Percentiles rank a stretch among this genome's conserved stretches.
These are phyloP conservation scores for Fragum sueziense DNA, from an alignment of 2,888 invertebrate genomes.

Conservation along the genomic window DNA sequence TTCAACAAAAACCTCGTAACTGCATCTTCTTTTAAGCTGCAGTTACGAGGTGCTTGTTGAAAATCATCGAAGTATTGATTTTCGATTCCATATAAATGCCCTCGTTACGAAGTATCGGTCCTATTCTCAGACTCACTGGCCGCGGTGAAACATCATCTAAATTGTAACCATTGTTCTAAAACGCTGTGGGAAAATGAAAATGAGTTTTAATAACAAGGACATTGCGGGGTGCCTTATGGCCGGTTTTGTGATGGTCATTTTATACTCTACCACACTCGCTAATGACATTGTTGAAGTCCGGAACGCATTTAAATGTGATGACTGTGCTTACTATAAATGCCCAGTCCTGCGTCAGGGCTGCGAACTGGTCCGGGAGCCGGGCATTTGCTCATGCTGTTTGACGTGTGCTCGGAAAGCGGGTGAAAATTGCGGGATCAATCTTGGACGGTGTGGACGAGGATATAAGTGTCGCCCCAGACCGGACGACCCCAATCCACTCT, in stretches of 20 bases:
- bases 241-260: not conserved
- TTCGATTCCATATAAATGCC: not conserved
- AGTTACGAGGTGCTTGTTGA: too few relatives aligned
- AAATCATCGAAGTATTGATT: not conserved
- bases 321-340: constrained; percentile 34
- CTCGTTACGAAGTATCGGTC: not conserved
- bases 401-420: constrained; percentile 46
- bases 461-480: constrained; percentile 39
- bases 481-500: constrained; percentile 37
- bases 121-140: not conserved
- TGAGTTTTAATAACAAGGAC: not conserved
- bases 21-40: too few relatives aligned
- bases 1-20: too few relatives aligned
- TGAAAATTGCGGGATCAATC: constrained; percentile 47
- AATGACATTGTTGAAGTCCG: constrained; percentile 5
- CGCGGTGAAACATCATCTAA: not conserved
- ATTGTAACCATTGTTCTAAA: not conserved
- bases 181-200: not conserved
- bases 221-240: not conserved
- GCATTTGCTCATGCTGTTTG: constrained; percentile 50
- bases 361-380: constrained; percentile 53
- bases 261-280: not conserved
- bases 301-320: constrained; percentile 35
- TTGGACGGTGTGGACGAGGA: constrained; percentile 47
- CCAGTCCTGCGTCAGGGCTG: constrained; percentile 31